phyloP scores from a whole-genome alignment of 2,113 vertebrate species.

The Progne subis region DNA sequence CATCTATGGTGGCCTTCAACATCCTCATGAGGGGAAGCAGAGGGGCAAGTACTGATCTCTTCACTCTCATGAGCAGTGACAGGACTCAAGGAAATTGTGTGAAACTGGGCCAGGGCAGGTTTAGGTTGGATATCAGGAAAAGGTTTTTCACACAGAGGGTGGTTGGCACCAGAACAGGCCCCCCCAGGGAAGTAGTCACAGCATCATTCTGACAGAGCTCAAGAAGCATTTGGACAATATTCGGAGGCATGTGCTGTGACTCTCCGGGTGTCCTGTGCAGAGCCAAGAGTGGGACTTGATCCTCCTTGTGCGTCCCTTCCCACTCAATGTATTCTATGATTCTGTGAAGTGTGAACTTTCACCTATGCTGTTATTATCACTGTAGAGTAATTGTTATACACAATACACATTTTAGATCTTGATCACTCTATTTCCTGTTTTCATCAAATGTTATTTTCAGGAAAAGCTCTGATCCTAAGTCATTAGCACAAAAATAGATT shows the following conservation, averaged over 20 bases:
- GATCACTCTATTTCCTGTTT: neutral
- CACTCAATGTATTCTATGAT: neutral
- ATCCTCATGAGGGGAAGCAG: neutral
- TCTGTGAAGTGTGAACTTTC: neutral
- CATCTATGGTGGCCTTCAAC: neutral
- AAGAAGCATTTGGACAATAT: neutral
- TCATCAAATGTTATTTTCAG: neutral
- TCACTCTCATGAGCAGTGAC: neutral
- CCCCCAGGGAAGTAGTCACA: too few relatives aligned
- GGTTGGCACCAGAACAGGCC: neutral
- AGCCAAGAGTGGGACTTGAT: neutral
- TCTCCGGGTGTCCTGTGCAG: neutral
- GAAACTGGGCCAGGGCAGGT: neutral
- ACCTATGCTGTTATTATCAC: neutral
- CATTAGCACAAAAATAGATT: neutral
- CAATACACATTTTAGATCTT: neutral
- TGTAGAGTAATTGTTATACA: neutral
- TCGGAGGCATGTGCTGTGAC: neutral
- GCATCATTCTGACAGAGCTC: neutral
- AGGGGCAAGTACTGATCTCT: neutral
- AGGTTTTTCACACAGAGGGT: accelerated
- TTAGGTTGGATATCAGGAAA: neutral
- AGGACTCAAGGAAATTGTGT: neutral
- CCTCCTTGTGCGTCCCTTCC: accelerated
- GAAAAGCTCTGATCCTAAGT: neutral